Evolutionary conservation across 2,113 vertebrate genomes (phyloP).

Genomic region (Butorides virescens): DNA sequence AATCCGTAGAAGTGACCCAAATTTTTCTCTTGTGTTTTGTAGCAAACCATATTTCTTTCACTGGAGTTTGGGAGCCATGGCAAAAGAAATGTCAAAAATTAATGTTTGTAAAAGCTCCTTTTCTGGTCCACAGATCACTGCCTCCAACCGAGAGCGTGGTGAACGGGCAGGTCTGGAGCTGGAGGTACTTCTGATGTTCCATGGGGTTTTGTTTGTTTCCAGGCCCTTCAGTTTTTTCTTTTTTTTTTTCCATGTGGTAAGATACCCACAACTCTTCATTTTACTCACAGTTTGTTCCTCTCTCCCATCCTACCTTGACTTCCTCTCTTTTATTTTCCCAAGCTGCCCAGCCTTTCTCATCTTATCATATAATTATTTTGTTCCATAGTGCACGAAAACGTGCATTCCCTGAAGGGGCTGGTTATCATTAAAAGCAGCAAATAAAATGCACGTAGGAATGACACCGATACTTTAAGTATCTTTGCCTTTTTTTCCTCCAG

Average conservation of each 20-base stretch:
- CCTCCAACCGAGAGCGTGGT: not conserved
- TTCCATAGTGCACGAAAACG: not conserved
- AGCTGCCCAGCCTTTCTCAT: not conserved
- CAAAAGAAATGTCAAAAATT: not conserved
- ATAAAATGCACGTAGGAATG: not conserved
- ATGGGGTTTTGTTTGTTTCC: not conserved
- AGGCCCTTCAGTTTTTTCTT: not conserved
- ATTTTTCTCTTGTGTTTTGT: not conserved
- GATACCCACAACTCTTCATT: not conserved
- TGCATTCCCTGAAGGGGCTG: not conserved
- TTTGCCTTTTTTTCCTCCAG: not conserved
- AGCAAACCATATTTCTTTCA: not conserved
- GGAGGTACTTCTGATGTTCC: not conserved
- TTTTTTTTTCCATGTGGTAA: not conserved
- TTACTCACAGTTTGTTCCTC: not conserved
- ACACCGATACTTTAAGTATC: not conserved
- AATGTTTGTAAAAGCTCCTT: not conserved
- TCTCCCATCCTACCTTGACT: not conserved
- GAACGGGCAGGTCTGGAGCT: not conserved
- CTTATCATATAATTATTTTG: not conserved
- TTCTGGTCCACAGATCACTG: not conserved
- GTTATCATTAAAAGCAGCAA: not conserved
- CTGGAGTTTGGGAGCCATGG: not conserved
- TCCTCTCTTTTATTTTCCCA: not conserved
- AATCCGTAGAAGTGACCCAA: not conserved